Evolutionary conservation across 2,797 vertebrate species (phyloP), one percentile per base, ranked within the genome.

Genomic region (Coracias cyanogaster): DNA sequence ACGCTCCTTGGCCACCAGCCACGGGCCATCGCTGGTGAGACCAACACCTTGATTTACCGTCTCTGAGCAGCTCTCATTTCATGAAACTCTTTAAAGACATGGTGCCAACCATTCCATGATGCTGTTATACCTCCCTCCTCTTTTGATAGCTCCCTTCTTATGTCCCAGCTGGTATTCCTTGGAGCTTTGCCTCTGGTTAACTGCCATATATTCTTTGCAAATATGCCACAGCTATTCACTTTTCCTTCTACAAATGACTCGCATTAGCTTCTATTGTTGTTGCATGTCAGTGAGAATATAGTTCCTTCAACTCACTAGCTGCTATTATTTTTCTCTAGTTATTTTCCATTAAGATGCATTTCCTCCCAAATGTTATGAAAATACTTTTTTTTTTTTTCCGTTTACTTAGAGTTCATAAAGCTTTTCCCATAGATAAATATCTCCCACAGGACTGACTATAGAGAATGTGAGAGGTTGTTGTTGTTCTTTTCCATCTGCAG

Each of bases 131-230:
- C 94, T 85, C 89, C 97, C 95, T 96, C 93, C 91, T 96, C 96
- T 82, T 93, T 15, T 82, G 91, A 95, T 91, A 93, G 94, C 92
- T 98, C 96, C 96, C 96, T 97, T 97, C 97, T 95, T 94, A 92
- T 96, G 93, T 94, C 97, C 97, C 98, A 98, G 97, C 97, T 98
- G 98, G 97, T 97, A 97, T 90, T 97, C 96, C 96, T 97, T 98
- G 98, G 97, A 97, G 94, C 82, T 90, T 84, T 98, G 98, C 98
- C 97, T 97, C 96, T 98, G 97, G 97, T 92, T 97, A 93, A 82
- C 94, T 97, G 98, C 97, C 98, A 98, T 90, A 93, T 94, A 97
- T 96, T 97, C 96, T 97, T 97, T 97, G 97, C 97, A 97, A 96
- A 97, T 97, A 97, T 96, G 96, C 96, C 97, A 96, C 94, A 94